Evolutionary conservation across 2,113 vertebrate species (phyloP), one percentile per base, ranked within the genome.

Genomic region (Sander vitreus): DNA sequence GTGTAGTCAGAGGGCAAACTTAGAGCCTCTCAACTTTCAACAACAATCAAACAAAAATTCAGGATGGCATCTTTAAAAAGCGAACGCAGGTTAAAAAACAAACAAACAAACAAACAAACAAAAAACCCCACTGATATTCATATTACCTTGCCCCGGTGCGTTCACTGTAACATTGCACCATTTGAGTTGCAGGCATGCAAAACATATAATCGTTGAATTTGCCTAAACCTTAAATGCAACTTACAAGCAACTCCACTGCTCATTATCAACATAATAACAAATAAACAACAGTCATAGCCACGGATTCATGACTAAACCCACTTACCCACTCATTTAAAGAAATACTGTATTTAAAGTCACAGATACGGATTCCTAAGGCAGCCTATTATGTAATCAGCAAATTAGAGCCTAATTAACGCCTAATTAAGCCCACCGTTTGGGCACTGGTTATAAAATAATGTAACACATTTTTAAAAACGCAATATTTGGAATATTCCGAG

Each of bases 11-110:
- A 87, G 79, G 87, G 72, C 78, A 80, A 89, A 89, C 87, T 87
- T 67, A 4, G 75, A 88, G 80, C 67, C 57, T 88, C 88, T 88
- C 86, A 85, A 90, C 85, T 93, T 92, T 83, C 86, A 88, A 51
- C 76, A 89, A 80, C 88, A 93, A 87, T 78, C 75, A 79, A 54
- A 82, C 48, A 62, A 55, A 76, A 68, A 71, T 3, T 53, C 43
- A 25, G 45, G 57, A 62, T 51, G 73, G 59, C 62, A 78, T 75
- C 63, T 87, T 83, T 72, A 25, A 27, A 76, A 64, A 30, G 16
- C 12, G 3, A 36, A 50, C 9, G 4, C 45, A 8, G 23, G 57
- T 76, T 60, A 18, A 80, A 70, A 71, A 77, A 76, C 13, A 23
- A 39, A 23, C n/a, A 33, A 36, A 6, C n/a, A 47, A 18, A 48